A percentile compares a stretch with the other conserved stretches of the same genome.
Conservation (phyloP, 2,888 invertebrate genomes). For the Subacronicta megacephala region DNA sequence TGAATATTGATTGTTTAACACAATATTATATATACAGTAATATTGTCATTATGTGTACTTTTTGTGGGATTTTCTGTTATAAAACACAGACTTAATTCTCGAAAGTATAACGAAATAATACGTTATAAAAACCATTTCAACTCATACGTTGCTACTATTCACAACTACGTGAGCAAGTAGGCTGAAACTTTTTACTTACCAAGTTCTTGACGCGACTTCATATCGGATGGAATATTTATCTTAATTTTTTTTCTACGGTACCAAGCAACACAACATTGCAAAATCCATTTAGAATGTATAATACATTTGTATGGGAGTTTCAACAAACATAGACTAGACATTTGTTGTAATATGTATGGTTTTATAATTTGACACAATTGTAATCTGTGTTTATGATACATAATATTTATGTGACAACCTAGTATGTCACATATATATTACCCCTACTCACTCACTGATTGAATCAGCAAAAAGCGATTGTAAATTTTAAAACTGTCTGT, state of each 20-base stretch:
- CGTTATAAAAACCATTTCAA: slow-evolving; percentile 40
- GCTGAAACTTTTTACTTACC: slow-evolving; percentile 43
- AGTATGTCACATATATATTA: too few species aligned
- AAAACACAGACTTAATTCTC: too few species aligned
- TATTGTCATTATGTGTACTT: too few species aligned
- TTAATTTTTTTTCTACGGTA: slow-evolving; percentile 19
- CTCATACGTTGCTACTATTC: slow-evolving; percentile 39
- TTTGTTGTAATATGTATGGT: too few species aligned
- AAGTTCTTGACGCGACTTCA: slow-evolving; percentile 36
- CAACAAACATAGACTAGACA: slow-evolving; percentile 1
- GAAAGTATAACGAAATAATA: slow-evolving; percentile 26
- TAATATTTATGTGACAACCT: too few species aligned
- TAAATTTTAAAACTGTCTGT: too few species aligned
- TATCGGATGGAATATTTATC: slow-evolving; percentile 29
- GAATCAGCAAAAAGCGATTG: too few species aligned
- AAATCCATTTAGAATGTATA: slow-evolving; percentile 1
- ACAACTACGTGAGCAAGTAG: slow-evolving; percentile 24
- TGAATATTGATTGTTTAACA: neutral
- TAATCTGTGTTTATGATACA: too few species aligned
- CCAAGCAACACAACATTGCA: slow-evolving; percentile 3
- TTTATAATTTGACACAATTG: too few species aligned
- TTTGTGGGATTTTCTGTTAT: too few species aligned
- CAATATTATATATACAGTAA: too few species aligned
- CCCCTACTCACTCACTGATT: too few species aligned
- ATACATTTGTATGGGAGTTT: slow-evolving; percentile 4